phyloP scores from a whole-genome alignment of 1,140 invertebrate species.

The Heliconius himera region DNA sequence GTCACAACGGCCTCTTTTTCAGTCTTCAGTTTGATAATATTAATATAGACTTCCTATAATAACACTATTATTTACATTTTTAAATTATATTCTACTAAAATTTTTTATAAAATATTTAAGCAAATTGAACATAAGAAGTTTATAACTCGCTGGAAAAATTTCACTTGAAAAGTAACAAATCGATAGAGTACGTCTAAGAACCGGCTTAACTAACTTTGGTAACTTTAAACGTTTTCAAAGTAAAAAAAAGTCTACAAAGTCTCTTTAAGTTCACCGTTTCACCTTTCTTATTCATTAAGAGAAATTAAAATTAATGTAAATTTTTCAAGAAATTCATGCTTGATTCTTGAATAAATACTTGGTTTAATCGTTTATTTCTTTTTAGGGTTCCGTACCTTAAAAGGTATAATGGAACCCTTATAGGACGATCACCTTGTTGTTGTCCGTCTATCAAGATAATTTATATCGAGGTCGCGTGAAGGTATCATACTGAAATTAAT shows the following conservation, averaged over 20 bases:
- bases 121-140: not conserved
- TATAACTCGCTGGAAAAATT: not conserved
- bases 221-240: not conserved
- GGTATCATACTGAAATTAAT: no score
- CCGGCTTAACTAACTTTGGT: constrained; percentile 9
- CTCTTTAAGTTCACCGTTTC: not conserved
- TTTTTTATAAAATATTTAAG: no score
- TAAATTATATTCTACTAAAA: no score
- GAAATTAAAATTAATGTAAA: not conserved
- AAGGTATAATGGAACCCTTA: no score
- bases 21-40: not conserved
- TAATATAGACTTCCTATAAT: not conserved
- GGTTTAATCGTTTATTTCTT: not conserved
- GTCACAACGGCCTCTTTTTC: no score
- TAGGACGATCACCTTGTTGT: no score
- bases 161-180: not conserved
- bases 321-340: not conserved
- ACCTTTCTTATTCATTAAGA: not conserved
- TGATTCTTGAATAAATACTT: not conserved
- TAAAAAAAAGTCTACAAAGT: not conserved
- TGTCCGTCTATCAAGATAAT: no score
- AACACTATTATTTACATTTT: no score
- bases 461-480: no score
- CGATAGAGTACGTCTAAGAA: constrained; percentile 2
- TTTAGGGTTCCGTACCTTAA: no score